phyloP scores from a whole-genome alignment of 2,888 invertebrate genomes.

The Leptopilina drosophilae region DNA sequence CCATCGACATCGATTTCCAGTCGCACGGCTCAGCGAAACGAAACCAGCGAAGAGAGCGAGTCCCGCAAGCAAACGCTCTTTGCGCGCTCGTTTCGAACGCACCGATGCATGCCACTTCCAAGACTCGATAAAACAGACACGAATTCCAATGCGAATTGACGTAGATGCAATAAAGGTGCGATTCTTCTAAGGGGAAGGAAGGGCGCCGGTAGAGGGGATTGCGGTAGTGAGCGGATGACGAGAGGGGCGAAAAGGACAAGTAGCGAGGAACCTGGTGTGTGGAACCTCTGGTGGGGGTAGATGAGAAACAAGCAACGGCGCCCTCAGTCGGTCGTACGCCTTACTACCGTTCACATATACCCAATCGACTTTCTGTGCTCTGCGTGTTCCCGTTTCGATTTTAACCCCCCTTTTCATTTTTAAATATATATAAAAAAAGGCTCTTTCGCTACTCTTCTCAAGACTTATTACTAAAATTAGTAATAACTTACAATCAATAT shows the following conservation, averaged over 20 bases:
- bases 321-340: conserved; percentile 66
- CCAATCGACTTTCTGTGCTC: conserved; percentile 42
- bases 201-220: conserved; percentile 44
- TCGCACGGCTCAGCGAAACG: conserved; percentile 66
- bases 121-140: conserved; percentile 41
- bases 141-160: conserved; percentile 57
- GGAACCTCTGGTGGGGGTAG: conserved; percentile 51
- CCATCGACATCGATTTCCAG: conserved; percentile 73
- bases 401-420: background rate
- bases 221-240: conserved; percentile 30
- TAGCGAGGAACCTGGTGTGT: conserved; percentile 41
- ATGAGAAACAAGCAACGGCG: conserved; percentile 59
- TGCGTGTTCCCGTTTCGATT: conserved; percentile 46
- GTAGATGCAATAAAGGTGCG: conserved; percentile 58
- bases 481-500: too few species aligned
- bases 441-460: background rate
- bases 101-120: conserved; percentile 40
- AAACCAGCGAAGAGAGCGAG: conserved; percentile 43
- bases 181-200: conserved; percentile 49
- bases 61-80: conserved; percentile 47
- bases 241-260: conserved; percentile 45
- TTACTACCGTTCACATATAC: conserved; percentile 61
- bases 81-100: conserved; percentile 36
- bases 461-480: background rate
- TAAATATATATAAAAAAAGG: background rate